Conservation (phyloP, 2,113 vertebrate species). For the Sander lucioperca region DNA sequence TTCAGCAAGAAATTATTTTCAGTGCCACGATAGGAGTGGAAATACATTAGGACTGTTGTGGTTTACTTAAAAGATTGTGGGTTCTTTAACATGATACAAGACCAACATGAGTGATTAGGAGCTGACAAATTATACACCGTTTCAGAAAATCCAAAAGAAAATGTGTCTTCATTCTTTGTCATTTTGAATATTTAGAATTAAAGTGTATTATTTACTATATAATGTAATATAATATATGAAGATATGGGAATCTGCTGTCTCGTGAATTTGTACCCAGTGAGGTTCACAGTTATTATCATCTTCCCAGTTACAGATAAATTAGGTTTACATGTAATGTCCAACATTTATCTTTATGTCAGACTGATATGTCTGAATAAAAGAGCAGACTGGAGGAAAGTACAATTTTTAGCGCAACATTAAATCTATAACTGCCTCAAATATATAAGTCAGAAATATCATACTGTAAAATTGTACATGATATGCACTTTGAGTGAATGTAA, state of each 20-base stretch:
- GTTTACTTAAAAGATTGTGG: constrained; percentile 19
- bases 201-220: not conserved
- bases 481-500: not conserved
- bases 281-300: not conserved
- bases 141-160: not conserved
- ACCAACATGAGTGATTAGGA: not conserved
- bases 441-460: not conserved
- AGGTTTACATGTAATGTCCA: constrained; percentile 2
- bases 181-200: not conserved
- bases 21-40: constrained; percentile 6
- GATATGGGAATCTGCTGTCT: not conserved
- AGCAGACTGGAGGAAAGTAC: not conserved
- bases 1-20: constrained; percentile 40
- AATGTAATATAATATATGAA: not conserved
- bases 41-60: constrained; percentile 39
- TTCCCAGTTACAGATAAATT: not conserved
- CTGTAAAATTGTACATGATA: not conserved
- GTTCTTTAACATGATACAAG: not conserved
- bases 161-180: not conserved
- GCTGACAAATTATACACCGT: not conserved
- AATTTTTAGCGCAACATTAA: not conserved
- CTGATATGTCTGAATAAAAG: not conserved
- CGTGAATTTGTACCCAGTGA: not conserved
- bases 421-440: not conserved
- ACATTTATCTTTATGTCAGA: not conserved